A percentile compares a stretch with the other conserved stretches of the same genome.
phyloP scores from a whole-genome alignment of 2,113 vertebrate genomes.

The Nymphicus hollandicus region DNA sequence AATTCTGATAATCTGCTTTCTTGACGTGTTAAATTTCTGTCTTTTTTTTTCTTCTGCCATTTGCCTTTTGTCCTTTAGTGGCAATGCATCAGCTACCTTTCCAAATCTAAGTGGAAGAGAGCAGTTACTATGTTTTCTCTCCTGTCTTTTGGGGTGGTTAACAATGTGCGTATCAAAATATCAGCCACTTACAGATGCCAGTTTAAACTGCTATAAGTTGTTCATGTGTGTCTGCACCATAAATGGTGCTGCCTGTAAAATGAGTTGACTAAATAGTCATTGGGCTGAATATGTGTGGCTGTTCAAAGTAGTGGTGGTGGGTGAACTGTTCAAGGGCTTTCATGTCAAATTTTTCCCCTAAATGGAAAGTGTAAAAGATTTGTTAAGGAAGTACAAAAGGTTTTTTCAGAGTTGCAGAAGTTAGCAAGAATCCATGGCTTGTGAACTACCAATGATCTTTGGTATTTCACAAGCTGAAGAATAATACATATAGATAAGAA shows the following conservation, averaged over 20 bases:
- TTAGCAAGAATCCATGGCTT: background rate
- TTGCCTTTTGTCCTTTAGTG: background rate
- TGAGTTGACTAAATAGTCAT: background rate
- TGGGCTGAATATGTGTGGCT: rapidly evolving
- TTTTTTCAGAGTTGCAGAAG: background rate
- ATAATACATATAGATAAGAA: background rate
- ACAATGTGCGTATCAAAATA: background rate
- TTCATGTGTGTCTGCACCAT: background rate
- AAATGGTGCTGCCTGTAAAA: background rate
- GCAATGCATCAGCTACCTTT: background rate
- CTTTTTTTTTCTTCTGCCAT: background rate
- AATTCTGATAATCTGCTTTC: background rate
- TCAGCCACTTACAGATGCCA: background rate
- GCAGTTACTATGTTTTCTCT: background rate
- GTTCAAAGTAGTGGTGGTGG: background rate
- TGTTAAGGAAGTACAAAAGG: background rate
- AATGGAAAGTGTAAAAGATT: background rate
- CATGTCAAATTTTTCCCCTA: background rate
- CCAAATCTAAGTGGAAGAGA: background rate
- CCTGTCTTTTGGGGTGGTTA: background rate
- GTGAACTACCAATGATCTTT: background rate
- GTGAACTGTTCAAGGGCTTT: background rate
- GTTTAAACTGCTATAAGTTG: background rate
- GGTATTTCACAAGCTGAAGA: background rate
- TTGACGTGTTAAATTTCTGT: background rate